phyloP scores from a whole-genome alignment of 2,113 vertebrate species.

The Calcarius ornatus region DNA sequence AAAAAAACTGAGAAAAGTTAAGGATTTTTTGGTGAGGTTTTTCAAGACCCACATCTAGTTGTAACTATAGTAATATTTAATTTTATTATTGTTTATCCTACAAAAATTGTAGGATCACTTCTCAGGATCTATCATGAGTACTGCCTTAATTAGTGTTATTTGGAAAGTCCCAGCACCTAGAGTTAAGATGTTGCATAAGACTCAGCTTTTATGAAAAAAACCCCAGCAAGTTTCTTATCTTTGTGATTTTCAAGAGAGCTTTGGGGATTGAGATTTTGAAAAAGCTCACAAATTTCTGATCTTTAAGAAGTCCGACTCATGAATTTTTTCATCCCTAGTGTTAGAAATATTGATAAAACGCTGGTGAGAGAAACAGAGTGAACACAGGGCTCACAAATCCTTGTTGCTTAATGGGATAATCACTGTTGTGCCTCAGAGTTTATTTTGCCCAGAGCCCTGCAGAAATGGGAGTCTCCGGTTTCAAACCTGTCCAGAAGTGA shows the following conservation, averaged over 20 bases:
- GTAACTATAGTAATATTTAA: not conserved
- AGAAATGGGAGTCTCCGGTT: not conserved
- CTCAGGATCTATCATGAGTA: not conserved
- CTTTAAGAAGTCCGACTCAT: not conserved
- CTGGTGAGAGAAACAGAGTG: not conserved
- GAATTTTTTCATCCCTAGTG: not conserved
- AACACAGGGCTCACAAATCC: not conserved
- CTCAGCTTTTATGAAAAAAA: not conserved
- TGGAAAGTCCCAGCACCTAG: slow-evolving; percentile 26
- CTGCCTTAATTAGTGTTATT: not conserved
- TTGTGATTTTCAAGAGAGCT: not conserved
- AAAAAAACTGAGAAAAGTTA: not conserved
- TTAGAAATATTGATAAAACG: not conserved
- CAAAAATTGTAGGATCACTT: not conserved
- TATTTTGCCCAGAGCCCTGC: not conserved
- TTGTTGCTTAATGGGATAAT: not conserved
- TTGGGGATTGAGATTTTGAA: not conserved
- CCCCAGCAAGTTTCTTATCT: not conserved
- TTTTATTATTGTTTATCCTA: not conserved
- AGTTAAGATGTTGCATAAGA: not conserved
- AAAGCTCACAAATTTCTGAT: not conserved
- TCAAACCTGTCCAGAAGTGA: not conserved
- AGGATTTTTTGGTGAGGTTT: not conserved
- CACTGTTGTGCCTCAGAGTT: not conserved
- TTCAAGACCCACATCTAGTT: not conserved